These are phyloP conservation scores for Pharmacophagus antenor DNA, from an alignment of 2,888 invertebrate genomes.

Conservation along the genomic window DNA sequence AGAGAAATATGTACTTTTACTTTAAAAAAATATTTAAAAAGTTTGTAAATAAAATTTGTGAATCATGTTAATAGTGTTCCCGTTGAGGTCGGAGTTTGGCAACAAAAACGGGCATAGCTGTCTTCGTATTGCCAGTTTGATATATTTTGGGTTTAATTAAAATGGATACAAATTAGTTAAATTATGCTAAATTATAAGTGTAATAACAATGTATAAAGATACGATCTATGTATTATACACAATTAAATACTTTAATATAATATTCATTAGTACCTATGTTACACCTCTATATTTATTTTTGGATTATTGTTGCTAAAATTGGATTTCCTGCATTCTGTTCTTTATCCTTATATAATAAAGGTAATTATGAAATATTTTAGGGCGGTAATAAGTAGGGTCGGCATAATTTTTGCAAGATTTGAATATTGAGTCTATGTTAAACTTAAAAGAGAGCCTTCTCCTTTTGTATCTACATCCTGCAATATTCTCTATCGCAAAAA, in stretches of 20 bases:
- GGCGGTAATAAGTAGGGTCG: no score
- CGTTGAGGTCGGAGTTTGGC: background rate
- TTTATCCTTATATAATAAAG: background rate
- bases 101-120: background rate
- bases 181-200: conserved; percentile 15
- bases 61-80: background rate
- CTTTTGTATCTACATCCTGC: no score
- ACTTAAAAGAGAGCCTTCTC: no score
- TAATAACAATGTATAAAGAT: conserved; percentile 36
- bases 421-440: no score
- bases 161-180: background rate
- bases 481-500: no score
- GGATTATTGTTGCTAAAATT: background rate
- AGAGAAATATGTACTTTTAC: background rate
- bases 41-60: background rate
- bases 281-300: background rate
- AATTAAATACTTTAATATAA: conserved; percentile 37
- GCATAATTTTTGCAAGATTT: no score
- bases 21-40: background rate
- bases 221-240: conserved; percentile 38
- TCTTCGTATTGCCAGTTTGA: background rate
- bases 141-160: conserved; percentile 2
- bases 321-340: background rate
- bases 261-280: conserved; percentile 33
- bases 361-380: no score